Base-by-base conservation (phyloP, 1,140 invertebrate genomes). In the Drosophila aff. region DNA sequence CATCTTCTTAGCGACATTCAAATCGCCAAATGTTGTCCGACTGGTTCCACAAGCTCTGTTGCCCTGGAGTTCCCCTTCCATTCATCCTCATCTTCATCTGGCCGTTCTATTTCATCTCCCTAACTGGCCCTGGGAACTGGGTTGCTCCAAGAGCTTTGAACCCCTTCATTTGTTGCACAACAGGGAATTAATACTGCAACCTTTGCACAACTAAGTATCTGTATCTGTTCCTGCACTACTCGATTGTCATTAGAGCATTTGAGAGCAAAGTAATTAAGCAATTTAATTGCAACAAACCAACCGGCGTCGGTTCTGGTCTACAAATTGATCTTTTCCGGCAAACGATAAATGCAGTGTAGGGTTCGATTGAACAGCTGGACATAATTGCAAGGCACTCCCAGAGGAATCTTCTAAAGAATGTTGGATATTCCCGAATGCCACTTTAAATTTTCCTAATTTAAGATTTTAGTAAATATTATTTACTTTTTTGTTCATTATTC, bases 1-100 rank as follows among this genome's bases (percentile, higher is more conserved):
- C 59, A 63, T 71, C 69, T 75, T 75, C 69, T 74, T 75, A 52
- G 71, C 60, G 73, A 65, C 71, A 65, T 76, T 76, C 44, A 74
- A 74, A 46, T 74, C 57, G 38, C 21, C 38, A 76, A 76, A 76
- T 76, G 43, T 65, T 50, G 72, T 50, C 72, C 28, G 52, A 76
- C 73, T 76, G 72, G 71, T 76, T 76, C 72, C 16, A 33, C 72
- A 28, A 76, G 71, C 43, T 55, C 41, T 49, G 26, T 9, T 18
- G 8, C 16, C 40, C 13, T 40, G 11, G 11, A 38, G 36, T 13
- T 41, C 28, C 59, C n/a, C 9, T 21, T 18, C 52, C 11, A 16
- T 31, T 23, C 31, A 26, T 44, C 60, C 16, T 16, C 53, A 26
- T 16, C 36, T 26, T 9, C 9, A 57, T 26, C 33, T 55, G 52